A percentile compares a stretch with the other conserved stretches of the same genome.
phyloP scores from a whole-genome alignment of 2,113 vertebrate genomes.

The Eptesicus fuscus region DNA sequence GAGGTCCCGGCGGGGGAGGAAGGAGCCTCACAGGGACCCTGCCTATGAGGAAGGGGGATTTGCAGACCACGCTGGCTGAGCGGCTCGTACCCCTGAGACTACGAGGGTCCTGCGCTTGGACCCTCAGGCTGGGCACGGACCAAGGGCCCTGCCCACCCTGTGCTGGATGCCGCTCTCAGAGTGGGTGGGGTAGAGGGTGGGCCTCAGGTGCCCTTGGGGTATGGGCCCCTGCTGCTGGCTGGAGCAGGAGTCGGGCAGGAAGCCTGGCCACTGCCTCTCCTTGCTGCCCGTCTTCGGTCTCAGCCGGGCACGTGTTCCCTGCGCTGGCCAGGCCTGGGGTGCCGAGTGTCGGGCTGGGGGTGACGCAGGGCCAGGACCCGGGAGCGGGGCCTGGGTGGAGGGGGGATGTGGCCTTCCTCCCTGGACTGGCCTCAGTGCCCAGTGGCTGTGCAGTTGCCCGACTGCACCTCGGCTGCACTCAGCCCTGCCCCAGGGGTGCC shows the following conservation, averaged over 20 bases:
- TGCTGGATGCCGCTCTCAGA: background rate
- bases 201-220: background rate
- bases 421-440: background rate
- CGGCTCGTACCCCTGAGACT: background rate
- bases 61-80: background rate
- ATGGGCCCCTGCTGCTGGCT: no score
- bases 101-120: background rate
- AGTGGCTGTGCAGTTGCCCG: background rate
- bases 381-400: background rate
- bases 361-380: background rate
- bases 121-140: background rate
- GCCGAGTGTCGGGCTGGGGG: background rate
- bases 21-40: rapidly evolving
- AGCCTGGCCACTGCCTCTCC: background rate
- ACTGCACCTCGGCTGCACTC: no score
- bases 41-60: no score
- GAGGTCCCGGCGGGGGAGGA: background rate
- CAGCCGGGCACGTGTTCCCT: background rate
- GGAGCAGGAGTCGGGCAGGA: background rate
- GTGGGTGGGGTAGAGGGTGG: background rate
- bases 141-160: background rate
- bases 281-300: background rate
- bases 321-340: background rate
- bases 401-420: background rate
- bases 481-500: no score